Conservation (phyloP, 64 coral and sea anemone genomes). For the Cladopsammia gracilis region DNA sequence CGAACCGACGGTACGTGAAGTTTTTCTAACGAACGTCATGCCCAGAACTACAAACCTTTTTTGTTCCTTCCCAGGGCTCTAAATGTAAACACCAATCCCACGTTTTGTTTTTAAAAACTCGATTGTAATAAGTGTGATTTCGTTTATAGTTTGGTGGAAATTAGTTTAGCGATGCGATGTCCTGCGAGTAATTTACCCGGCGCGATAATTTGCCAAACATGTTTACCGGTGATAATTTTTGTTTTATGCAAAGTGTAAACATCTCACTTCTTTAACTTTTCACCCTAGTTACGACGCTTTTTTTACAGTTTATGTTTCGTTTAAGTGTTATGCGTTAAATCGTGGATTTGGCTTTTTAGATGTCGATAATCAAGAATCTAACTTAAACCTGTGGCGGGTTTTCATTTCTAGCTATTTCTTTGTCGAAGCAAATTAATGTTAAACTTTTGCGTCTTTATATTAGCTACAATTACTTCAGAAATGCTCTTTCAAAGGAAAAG, state of each 20-base stretch:
- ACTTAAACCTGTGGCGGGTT: too few species aligned
- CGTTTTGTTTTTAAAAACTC: neutral
- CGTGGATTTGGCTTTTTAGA: neutral
- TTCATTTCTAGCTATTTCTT: too few species aligned
- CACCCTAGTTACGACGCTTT: neutral
- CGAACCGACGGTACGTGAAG: constrained; percentile 72
- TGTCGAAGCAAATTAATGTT: too few species aligned
- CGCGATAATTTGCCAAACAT: neutral
- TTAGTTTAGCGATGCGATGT: neutral
- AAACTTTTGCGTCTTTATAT: too few species aligned
- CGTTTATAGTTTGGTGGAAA: too few species aligned
- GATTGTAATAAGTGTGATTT: too few species aligned
- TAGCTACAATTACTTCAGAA: too few species aligned
- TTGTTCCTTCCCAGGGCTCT: neutral
- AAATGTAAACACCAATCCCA: neutral
- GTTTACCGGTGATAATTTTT: neutral
- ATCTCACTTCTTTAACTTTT: neutral
- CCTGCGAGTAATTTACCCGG: neutral
- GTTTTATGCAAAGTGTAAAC: neutral
- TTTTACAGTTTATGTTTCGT: neutral
- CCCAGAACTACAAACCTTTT: neutral
- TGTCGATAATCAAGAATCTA: too few species aligned
- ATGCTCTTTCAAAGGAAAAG: too few species aligned
- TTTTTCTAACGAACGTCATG: neutral
- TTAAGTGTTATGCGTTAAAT: neutral